These are phyloP conservation scores for Cyprinodon tularosa DNA, from an alignment of 2,113 vertebrate species.

Conservation along the genomic window DNA sequence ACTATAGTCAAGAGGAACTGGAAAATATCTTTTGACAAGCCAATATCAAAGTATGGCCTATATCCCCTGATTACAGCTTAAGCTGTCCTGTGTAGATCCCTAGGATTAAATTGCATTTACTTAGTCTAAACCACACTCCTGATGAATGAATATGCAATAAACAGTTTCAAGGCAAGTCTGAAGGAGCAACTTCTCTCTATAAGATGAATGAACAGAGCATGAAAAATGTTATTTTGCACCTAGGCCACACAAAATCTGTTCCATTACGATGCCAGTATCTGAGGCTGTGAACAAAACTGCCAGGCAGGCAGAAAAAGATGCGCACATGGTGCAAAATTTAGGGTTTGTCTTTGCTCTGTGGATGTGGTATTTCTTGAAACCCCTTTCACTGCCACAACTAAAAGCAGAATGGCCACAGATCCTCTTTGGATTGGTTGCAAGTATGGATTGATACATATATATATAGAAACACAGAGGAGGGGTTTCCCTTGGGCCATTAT, in stretches of 20 bases:
- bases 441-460: conserved; percentile 36
- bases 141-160: conserved; percentile 43
- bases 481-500: conserved; percentile 44
- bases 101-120: conserved; percentile 6
- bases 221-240: conserved; percentile 17
- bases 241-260: conserved; percentile 36
- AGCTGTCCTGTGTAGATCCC: conserved; percentile 11
- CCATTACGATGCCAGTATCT: conserved; percentile 37
- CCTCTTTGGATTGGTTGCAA: conserved; percentile 47
- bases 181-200: conserved; percentile 3
- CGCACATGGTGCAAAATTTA: conserved; percentile 54
- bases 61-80: conserved; percentile 14
- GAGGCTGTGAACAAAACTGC: conserved; percentile 49
- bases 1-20: conserved; percentile 16
- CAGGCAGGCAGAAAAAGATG: conserved; percentile 49
- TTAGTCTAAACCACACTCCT: conserved; percentile 21
- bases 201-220: conserved; percentile 19
- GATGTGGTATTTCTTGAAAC: conserved; percentile 41
- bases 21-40: conserved; percentile 46
- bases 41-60: conserved; percentile 34
- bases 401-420: conserved; percentile 41
- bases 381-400: conserved; percentile 55
- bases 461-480: conserved; percentile 36
- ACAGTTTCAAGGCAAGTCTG: background rate
- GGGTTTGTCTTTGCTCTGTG: conserved; percentile 45